Evolutionary conservation across 2,888 invertebrate genomes (phyloP).

Genomic region (Drosophila greeni): DNA sequence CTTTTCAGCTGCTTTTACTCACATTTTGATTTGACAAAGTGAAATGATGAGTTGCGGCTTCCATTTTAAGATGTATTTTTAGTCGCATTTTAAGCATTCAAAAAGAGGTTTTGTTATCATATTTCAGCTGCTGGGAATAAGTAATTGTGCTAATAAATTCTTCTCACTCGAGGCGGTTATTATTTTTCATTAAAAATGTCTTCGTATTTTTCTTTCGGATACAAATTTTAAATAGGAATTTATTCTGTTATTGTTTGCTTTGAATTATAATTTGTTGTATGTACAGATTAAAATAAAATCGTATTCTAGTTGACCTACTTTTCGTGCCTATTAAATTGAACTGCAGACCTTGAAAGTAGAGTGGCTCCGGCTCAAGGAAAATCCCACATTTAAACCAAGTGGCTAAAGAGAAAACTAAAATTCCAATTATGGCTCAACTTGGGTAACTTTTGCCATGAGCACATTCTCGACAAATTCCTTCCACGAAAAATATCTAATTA

Average conservation of each 20-base stretch:
- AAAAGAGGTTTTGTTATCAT: constrained; percentile 5
- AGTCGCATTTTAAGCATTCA: neutral
- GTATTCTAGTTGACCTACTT: neutral
- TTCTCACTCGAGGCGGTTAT: constrained; percentile 1
- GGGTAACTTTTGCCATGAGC: neutral
- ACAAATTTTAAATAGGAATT: neutral
- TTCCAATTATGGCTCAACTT: constrained; percentile 12
- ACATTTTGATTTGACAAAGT: constrained; percentile 32
- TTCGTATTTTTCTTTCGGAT: neutral
- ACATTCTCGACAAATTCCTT: constrained; percentile 20
- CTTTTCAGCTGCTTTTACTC: constrained; percentile 20
- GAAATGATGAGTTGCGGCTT: constrained; percentile 38
- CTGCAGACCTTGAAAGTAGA: neutral
- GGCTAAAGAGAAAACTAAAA: constrained; percentile 3
- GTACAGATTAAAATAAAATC: neutral
- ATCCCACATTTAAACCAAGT: neutral
- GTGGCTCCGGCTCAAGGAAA: neutral
- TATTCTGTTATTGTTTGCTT: neutral
- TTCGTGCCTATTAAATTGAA: neutral
- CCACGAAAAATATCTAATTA: constrained; percentile 44
- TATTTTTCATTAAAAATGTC: neutral
- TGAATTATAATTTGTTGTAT: neutral
- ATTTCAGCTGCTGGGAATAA: constrained; percentile 2
- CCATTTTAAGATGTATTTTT: constrained; percentile 8
- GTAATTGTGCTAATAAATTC: neutral